Percentiles rank a stretch among this genome's conserved stretches.
Conservation (phyloP, 2,797 vertebrate genomes). For the Agapornis canus region DNA sequence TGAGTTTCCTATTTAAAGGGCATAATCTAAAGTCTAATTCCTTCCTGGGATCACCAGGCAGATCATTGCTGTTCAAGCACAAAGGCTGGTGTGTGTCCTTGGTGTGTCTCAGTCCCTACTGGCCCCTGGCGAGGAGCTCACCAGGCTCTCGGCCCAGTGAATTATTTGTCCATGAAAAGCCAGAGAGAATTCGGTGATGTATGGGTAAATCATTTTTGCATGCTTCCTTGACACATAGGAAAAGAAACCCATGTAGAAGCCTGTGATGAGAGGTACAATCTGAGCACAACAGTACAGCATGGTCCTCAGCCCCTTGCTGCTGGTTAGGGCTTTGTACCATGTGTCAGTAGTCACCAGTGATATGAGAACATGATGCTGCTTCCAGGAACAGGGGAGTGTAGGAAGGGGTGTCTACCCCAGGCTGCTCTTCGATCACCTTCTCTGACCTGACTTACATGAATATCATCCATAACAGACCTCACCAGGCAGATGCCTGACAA, state of each 20-base stretch:
- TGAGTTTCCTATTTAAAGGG: background rate
- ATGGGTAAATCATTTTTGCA: background rate
- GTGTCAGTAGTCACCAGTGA: fast-evolving
- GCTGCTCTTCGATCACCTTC: background rate
- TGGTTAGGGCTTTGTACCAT: background rate
- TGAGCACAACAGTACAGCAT: fast-evolving
- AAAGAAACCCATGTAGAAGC: background rate
- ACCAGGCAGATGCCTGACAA: fast-evolving
- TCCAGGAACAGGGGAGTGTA: background rate
- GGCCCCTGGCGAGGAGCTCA: background rate
- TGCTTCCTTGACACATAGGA: background rate
- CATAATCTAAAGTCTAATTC: background rate
- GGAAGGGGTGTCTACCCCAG: background rate
- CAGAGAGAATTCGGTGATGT: fast-evolving
- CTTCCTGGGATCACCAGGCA: background rate
- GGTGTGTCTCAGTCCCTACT: fast-evolving
- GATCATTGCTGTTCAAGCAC: background rate
- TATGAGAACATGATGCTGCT: background rate
- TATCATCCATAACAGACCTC: background rate
- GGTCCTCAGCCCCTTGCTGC: background rate
- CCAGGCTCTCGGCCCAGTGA: background rate
- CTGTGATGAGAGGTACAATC: background rate
- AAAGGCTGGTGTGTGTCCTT: background rate
- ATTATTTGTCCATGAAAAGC: fast-evolving
- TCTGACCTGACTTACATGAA: background rate